These are phyloP conservation scores for Schrankia costaestrigalis DNA, from an alignment of 2,888 invertebrate genomes.

Conservation along the genomic window DNA sequence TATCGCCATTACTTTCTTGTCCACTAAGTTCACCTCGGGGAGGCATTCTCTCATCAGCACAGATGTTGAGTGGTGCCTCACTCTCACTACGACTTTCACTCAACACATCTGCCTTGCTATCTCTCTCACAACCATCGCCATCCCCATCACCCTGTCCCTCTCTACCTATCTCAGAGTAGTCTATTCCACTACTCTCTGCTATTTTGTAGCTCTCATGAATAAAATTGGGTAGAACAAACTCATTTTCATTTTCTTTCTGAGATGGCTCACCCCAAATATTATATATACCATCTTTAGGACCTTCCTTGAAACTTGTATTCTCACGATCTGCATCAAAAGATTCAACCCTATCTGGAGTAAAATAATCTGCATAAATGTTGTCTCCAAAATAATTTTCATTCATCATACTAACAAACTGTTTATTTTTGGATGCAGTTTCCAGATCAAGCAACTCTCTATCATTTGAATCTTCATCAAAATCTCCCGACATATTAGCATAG, in stretches of 20 bases:
- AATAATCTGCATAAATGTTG: slow-evolving; percentile 73
- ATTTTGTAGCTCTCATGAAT: slow-evolving; percentile 74
- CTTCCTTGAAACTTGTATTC: slow-evolving; percentile 51
- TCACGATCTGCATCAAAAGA: slow-evolving; percentile 56
- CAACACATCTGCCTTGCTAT: slow-evolving; percentile 65
- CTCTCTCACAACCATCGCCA: slow-evolving; percentile 47
- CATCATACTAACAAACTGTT: slow-evolving; percentile 73
- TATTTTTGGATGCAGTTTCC: slow-evolving; percentile 65
- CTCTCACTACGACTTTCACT: slow-evolving; percentile 59
- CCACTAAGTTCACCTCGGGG: slow-evolving; percentile 92
- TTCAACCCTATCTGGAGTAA: slow-evolving; percentile 67
- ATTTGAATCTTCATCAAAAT: slow-evolving; percentile 67
- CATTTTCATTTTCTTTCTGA: slow-evolving; percentile 62
- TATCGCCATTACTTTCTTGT: slow-evolving; percentile 91
- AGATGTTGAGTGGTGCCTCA: slow-evolving; percentile 83
- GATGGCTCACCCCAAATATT: slow-evolving; percentile 67
- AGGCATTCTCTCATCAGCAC: slow-evolving; percentile 93
- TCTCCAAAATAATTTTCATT: slow-evolving; percentile 75
- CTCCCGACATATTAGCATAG: slow-evolving; percentile 59
- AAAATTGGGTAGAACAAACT: slow-evolving; percentile 71
- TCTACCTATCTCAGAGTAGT: slow-evolving; percentile 53
- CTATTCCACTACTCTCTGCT: slow-evolving; percentile 56
- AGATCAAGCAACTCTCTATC: slow-evolving; percentile 65
- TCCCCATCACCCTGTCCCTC: slow-evolving; percentile 36
- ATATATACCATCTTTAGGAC: slow-evolving; percentile 53